A percentile compares a stretch with the other conserved stretches of the same genome.
Conservation (phyloP, 2,797 vertebrate species). For the Acrossocheilus wenchowensis region DNA sequence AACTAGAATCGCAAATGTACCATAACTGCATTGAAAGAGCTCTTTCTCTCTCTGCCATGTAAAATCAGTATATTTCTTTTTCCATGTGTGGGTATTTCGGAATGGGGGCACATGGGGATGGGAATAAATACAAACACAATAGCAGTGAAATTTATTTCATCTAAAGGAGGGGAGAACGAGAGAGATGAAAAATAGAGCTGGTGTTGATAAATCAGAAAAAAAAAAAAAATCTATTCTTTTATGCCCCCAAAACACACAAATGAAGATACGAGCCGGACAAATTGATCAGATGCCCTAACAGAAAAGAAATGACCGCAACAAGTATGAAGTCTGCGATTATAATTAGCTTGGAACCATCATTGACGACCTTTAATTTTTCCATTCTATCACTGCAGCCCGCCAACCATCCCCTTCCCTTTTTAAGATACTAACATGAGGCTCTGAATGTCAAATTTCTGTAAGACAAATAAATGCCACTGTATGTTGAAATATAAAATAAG, state of each 20-base stretch:
- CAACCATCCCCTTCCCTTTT: neutral
- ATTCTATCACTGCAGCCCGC: neutral
- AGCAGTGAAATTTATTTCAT: conserved; percentile 73
- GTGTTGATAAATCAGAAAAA: conserved; percentile 66
- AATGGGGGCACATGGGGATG: conserved; percentile 46
- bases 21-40: conserved; percentile 74
- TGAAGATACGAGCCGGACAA: neutral
- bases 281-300: neutral
- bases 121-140: conserved; percentile 71
- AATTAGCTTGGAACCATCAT: conserved; percentile 20
- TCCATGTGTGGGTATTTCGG: conserved; percentile 46
- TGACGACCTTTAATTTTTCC: neutral
- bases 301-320: neutral
- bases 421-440: neutral
- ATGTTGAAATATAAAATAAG: neutral
- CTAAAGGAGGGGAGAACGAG: conserved; percentile 55
- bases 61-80: conserved; percentile 69
- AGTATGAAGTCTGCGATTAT: conserved; percentile 14
- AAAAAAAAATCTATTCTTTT: conserved; percentile 60
- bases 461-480: neutral
- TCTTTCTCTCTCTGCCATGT: conserved; percentile 65
- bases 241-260: conserved; percentile 11
- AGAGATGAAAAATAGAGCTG: conserved; percentile 38
- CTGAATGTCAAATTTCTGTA: neutral
- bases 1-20: conserved; percentile 89